These are phyloP conservation scores for Clarias magur DNA, from an alignment of 2,113 vertebrate species.

Conservation along the genomic window DNA sequence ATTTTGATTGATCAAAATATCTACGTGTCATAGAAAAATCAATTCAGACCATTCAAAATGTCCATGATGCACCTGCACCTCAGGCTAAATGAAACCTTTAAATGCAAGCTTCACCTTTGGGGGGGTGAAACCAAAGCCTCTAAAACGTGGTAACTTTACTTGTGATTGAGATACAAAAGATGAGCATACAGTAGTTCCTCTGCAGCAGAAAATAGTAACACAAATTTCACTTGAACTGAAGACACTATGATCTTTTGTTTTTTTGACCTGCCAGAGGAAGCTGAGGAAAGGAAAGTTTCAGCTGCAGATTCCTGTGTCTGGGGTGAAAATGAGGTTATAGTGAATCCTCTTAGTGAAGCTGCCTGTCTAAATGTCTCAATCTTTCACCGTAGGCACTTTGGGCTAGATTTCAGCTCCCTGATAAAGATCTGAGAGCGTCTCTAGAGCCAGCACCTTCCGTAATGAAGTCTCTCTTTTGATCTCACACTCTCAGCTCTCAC, in stretches of 20 bases:
- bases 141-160: neutral
- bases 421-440: constrained; percentile 42
- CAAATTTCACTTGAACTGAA: constrained; percentile 36
- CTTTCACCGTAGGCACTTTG: constrained; percentile 11
- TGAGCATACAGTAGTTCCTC: neutral
- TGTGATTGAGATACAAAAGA: neutral
- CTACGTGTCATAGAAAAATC: neutral
- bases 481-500: constrained; percentile 33
- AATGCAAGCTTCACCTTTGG: neutral
- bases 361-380: constrained; percentile 23
- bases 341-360: constrained; percentile 20
- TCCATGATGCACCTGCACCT: neutral
- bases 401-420: constrained; percentile 24
- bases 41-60: neutral
- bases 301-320: constrained; percentile 6
- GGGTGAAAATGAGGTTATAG: constrained; percentile 41
- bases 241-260: constrained; percentile 53
- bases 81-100: neutral
- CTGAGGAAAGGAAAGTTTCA: constrained; percentile 52
- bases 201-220: neutral
- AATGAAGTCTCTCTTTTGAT: constrained; percentile 32
- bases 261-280: constrained; percentile 49
- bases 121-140: neutral
- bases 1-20: neutral
- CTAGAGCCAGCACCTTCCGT: constrained; percentile 34